phyloP scores from a whole-genome alignment of 2,113 vertebrate genomes.

The Herpetotheres cachinnans region DNA sequence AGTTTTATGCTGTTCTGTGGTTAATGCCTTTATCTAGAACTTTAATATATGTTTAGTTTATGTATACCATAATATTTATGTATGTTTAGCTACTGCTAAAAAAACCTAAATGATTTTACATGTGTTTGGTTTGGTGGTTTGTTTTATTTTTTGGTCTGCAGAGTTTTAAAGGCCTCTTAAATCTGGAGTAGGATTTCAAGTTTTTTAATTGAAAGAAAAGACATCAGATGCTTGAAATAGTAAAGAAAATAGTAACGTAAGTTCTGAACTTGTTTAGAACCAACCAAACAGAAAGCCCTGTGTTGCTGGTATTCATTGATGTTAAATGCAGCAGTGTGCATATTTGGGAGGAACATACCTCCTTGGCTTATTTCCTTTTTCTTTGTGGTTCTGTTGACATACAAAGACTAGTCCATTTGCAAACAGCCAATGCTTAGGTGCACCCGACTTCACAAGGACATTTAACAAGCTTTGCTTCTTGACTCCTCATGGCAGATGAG shows the following conservation, averaged over 20 bases:
- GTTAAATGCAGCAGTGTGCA: neutral
- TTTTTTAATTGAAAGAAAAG: neutral
- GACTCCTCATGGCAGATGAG: neutral
- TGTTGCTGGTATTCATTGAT: neutral
- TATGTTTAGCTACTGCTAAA: neutral
- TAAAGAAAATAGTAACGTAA: neutral
- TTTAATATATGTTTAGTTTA: neutral
- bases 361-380: neutral
- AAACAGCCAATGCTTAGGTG: neutral
- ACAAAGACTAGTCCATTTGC: neutral
- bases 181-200: neutral
- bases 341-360: neutral
- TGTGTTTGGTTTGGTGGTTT: neutral
- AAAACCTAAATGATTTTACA: neutral
- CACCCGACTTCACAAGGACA: neutral
- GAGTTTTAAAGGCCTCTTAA: neutral
- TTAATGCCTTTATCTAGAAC: neutral
- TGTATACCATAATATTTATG: neutral
- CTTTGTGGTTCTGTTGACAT: neutral
- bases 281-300: neutral
- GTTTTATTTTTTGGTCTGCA: neutral
- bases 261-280: neutral
- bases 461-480: neutral
- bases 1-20: neutral
- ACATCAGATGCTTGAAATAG: neutral